Conservation (phyloP, 1,140 invertebrate species). For the Ceratina calcarata region DNA sequence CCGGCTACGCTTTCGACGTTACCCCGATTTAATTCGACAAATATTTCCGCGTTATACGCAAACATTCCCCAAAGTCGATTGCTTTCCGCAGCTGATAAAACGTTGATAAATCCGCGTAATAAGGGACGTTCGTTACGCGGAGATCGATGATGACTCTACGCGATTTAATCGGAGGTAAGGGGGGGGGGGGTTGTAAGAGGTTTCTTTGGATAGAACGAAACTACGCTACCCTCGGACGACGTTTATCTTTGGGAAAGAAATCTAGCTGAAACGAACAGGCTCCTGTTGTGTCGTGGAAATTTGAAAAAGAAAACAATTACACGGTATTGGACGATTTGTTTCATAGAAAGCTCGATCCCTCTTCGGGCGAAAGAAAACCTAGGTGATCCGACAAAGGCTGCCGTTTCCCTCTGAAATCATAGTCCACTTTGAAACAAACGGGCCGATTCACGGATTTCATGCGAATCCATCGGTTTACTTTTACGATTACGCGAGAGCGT, state of each 20-base stretch:
- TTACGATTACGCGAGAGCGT: conserved; percentile 8
- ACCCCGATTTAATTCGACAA: conserved; percentile 11
- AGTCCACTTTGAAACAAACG: not conserved
- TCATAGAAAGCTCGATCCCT: too few species aligned
- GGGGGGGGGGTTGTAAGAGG: too few species aligned
- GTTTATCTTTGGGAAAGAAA: too few species aligned
- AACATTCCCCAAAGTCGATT: not conserved
- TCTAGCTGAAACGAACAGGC: too few species aligned
- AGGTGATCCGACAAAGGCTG: too few species aligned
- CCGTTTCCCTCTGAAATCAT: not conserved
- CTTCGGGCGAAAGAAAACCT: too few species aligned
- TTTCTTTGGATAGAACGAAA: too few species aligned
- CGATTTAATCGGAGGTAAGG: too few species aligned
- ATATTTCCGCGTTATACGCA: conserved; percentile 17
- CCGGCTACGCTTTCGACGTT: not conserved
- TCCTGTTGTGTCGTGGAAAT: too few species aligned
- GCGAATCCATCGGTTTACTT: conserved; percentile 4
- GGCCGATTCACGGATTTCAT: not conserved
- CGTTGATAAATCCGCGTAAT: not conserved
- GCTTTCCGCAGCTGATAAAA: not conserved
- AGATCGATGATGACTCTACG: not conserved
- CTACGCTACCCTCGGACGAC: too few species aligned
- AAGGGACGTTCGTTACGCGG: not conserved
- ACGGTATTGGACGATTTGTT: too few species aligned
- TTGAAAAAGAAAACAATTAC: too few species aligned